Base-by-base conservation (phyloP, 2,797 vertebrate genomes). In the Mormyrus hasselquistii region DNA sequence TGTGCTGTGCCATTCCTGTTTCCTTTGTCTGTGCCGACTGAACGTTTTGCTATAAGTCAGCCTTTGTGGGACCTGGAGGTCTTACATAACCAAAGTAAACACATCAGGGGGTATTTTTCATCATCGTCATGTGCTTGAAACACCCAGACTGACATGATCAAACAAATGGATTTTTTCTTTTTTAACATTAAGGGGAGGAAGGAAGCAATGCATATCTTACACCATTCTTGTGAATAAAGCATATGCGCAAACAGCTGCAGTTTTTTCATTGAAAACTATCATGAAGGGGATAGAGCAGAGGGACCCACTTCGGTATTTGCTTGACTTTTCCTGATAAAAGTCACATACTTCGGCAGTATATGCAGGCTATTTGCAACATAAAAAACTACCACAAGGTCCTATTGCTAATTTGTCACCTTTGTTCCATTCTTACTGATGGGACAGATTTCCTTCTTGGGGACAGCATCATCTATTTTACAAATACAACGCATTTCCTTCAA, bases 401-500 rank as follows among this genome's bases (percentile, higher is more conserved):
- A 2, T 14, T 53, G 49, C 49, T 52, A 34, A n/a, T 5, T 34
- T 86, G 84, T 19, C 50, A 16, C 2, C 52, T 25, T 57, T 55
- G 25, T 38, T 86, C 22, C 29, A 53, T 38, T 86, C n/a, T 16
- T 84, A 19, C 38, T 41, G 14, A 38, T 41, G 4, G 69, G 69
- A 38, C 34, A 84, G 82, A 49, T 50, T 5, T 84, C 10, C 41
- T 50, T 49, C 41, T 8, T 29, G 34, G 14, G 38, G 2, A 41
- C 3, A 25, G 7, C 14, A 50, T 34, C 25, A 38, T 38, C 25
- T 52, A 57, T 85, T 85, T 85, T 29, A 14, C 8, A 86, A 52
- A 34, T 86, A 34, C 1, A 34, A 14, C 92, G 95, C 94, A 93
- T 95, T 96, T 89, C 94, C 76, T n/a, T 65, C 47, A n/a, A 93